These are phyloP conservation scores for Brachyopa scutellaris DNA, from an alignment of 2,888 invertebrate genomes.

Conservation along the genomic window DNA sequence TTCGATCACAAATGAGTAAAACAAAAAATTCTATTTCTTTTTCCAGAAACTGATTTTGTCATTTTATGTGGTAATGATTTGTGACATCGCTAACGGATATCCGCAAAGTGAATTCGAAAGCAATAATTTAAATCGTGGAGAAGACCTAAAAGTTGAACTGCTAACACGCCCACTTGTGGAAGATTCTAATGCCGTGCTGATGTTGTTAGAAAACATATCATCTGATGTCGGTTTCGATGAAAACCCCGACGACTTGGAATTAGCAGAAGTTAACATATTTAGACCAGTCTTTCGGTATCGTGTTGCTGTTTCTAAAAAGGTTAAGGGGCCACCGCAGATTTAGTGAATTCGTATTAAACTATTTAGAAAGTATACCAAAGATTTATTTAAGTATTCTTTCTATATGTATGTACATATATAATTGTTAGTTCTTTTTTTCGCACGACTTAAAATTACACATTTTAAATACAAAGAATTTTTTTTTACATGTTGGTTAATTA, in stretches of 20 bases:
- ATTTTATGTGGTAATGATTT: constrained; percentile 1
- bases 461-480: too few relatives aligned
- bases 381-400: background rate
- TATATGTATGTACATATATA: background rate
- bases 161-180: constrained; percentile 27
- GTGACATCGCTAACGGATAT: constrained; percentile 22
- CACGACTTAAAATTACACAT: too few relatives aligned
- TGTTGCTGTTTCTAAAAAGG: constrained; percentile 75
- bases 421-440: background rate
- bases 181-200: constrained; percentile 23
- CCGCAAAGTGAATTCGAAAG: constrained; percentile 19
- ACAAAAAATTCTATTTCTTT: background rate
- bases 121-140: background rate
- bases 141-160: constrained; percentile 26
- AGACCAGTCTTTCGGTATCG: constrained; percentile 80
- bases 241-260: constrained; percentile 77
- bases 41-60: constrained; percentile 7
- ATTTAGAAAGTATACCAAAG: constrained; percentile 43
- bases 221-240: constrained; percentile 63
- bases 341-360: background rate
- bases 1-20: background rate
- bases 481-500: too few relatives aligned
- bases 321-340: constrained; percentile 34
- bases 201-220: constrained; percentile 2
- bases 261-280: constrained; percentile 80